Conservation (phyloP, 2,113 vertebrate species). For the Bujurquina vittata region DNA sequence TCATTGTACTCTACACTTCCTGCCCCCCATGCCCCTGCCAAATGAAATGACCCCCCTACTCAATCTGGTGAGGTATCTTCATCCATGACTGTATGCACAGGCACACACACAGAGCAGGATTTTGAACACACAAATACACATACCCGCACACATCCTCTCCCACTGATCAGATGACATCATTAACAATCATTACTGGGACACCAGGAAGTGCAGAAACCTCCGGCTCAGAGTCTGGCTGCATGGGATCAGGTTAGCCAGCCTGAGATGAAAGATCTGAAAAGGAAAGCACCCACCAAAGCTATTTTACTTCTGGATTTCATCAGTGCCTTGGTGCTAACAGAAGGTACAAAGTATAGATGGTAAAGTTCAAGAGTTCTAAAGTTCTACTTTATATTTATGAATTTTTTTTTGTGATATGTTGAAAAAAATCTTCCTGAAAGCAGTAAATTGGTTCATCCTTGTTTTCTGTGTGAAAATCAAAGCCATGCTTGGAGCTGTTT, state of each 20-base stretch:
- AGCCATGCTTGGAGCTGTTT: slow-evolving; percentile 31
- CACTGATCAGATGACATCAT: slow-evolving; percentile 84
- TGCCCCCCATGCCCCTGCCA: slow-evolving; percentile 35
- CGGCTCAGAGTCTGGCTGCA: slow-evolving; percentile 69
- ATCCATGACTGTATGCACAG: slow-evolving; percentile 41
- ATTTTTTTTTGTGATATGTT: slow-evolving; percentile 5
- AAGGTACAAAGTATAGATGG: slow-evolving; percentile 2
- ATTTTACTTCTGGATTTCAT: slow-evolving; percentile 64
- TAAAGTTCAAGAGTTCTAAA: slow-evolving; percentile 30
- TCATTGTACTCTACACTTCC: slow-evolving; percentile 76
- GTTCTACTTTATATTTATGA: not conserved
- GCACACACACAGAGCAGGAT: slow-evolving; percentile 24
- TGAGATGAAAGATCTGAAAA: slow-evolving; percentile 77
- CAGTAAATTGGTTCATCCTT: not conserved
- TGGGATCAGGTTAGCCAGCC: slow-evolving; percentile 78
- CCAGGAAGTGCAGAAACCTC: slow-evolving; percentile 80
- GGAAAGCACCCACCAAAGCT: slow-evolving; percentile 62
- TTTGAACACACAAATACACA: slow-evolving; percentile 56
- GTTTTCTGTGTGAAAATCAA: slow-evolving; percentile 26
- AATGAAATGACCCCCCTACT: slow-evolving; percentile 67
- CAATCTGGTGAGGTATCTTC: slow-evolving; percentile 71
- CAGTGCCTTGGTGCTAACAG: slow-evolving; percentile 26
- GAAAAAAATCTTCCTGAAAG: slow-evolving; percentile 11
- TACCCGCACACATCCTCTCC: slow-evolving; percentile 66
- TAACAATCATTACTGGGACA: slow-evolving; percentile 84